These are phyloP conservation scores for Temnothorax longispinosus DNA, from an alignment of 1,140 invertebrate genomes.

Conservation along the genomic window DNA sequence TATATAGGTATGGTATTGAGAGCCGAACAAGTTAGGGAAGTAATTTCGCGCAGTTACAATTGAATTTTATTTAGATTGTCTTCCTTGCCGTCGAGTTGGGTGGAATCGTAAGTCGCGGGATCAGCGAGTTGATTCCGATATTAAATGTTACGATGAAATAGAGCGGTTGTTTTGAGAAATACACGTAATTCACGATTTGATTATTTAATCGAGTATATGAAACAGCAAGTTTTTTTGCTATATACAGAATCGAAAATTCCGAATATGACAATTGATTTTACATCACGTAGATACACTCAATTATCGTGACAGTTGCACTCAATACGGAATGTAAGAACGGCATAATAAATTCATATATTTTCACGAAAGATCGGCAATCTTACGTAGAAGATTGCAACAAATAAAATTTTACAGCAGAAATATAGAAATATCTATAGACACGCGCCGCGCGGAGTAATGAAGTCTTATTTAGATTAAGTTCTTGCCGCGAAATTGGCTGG, in stretches of 20 bases:
- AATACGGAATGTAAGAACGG: not conserved
- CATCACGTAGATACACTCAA: not conserved
- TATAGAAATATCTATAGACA: not conserved
- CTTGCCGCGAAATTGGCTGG: constrained; percentile 55
- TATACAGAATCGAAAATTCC: not conserved
- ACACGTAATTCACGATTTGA: not conserved
- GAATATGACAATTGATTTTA: not conserved
- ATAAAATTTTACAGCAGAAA: constrained; percentile 33
- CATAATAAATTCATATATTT: constrained; percentile 2
- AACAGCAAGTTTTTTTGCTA: not conserved
- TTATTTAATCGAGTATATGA: not conserved
- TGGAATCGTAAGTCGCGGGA: constrained; percentile 6
- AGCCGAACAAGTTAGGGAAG: constrained; percentile 7
- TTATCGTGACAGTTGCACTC: not conserved
- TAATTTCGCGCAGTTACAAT: constrained; percentile 40
- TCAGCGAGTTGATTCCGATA: constrained; percentile 22
- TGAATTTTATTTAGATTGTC: constrained; percentile 47
- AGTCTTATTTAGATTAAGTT: constrained; percentile 61
- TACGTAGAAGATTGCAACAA: constrained; percentile 30
- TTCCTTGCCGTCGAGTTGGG: constrained; percentile 11
- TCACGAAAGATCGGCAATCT: not conserved
- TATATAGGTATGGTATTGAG: constrained; percentile 15
- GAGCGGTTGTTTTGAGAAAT: not conserved
- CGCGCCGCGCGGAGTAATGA: not conserved
- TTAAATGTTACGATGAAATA: constrained; percentile 30